A percentile compares a stretch with the other conserved stretches of the same genome.
Conservation (phyloP, 2,888 invertebrate genomes). For the Microctonus brassicae region DNA sequence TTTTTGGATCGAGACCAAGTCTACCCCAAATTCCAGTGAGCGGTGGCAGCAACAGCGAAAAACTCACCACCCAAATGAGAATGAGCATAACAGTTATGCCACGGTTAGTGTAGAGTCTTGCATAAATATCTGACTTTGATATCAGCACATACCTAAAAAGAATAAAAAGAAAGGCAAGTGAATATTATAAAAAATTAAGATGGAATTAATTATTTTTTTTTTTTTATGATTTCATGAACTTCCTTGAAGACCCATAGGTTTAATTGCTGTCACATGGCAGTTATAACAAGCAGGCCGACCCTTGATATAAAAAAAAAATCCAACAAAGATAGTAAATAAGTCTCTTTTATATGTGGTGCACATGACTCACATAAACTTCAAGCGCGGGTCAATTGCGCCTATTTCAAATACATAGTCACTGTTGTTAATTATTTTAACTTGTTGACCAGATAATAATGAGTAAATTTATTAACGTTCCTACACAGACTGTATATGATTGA, state of each 20-base stretch:
- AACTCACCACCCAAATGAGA: constrained; percentile 81
- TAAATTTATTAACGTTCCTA: no score
- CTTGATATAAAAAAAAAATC: constrained; percentile 24
- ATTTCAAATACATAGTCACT: not conserved
- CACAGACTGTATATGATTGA: no score
- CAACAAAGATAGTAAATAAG: not conserved
- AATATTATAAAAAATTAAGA: constrained; percentile 16
- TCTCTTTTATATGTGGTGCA: not conserved
- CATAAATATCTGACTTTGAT: constrained; percentile 84
- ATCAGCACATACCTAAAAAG: constrained; percentile 86
- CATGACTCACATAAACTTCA: constrained; percentile 18
- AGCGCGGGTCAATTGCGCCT: not conserved
- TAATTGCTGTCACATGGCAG: constrained; percentile 29
- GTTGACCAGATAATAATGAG: not conserved
- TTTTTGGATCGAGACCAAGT: constrained; percentile 82
- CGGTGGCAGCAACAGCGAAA: constrained; percentile 79
- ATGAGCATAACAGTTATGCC: constrained; percentile 84
- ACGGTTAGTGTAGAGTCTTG: constrained; percentile 80
- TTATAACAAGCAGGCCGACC: not conserved
- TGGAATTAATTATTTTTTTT: not conserved
- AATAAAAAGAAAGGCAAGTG: constrained; percentile 5
- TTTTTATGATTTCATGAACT: not conserved
- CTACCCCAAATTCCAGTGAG: constrained; percentile 87
- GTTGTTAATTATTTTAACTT: constrained; percentile 7
- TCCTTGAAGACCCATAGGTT: not conserved